Conservation (phyloP, 1,140 invertebrate genomes). For the Pectinophora gossypiella region DNA sequence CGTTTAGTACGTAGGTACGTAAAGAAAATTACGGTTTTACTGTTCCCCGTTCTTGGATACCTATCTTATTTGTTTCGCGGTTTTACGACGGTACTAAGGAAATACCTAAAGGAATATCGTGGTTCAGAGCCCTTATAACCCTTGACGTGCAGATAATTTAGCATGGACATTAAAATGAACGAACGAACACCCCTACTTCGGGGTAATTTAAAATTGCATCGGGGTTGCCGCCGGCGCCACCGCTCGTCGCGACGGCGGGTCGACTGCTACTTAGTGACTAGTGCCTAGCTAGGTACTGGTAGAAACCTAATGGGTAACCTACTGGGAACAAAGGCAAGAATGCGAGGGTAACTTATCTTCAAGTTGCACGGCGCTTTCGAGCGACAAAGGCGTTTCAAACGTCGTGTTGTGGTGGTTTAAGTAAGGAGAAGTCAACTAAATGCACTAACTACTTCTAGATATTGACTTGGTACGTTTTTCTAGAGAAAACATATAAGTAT, state of each 20-base stretch:
- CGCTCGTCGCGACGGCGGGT: constrained; percentile 24
- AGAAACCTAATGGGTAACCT: background rate
- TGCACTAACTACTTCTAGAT: no score
- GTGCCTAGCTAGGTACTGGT: background rate
- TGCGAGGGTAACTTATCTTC: background rate
- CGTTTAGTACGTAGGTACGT: no score
- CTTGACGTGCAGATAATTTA: background rate
- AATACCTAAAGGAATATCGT: background rate
- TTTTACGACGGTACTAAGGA: no score
- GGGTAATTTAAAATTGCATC: constrained; percentile 59
- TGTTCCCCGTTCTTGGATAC: no score
- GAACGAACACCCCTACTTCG: constrained; percentile 34
- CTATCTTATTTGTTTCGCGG: no score
- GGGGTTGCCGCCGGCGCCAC: constrained; percentile 32
- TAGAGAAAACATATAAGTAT: no score
- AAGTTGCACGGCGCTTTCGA: background rate
- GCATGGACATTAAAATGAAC: constrained; percentile 18
- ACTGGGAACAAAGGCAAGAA: background rate
- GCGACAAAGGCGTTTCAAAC: background rate
- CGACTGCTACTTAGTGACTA: background rate
- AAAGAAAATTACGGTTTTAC: no score
- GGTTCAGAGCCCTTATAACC: background rate
- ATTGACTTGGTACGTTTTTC: no score
- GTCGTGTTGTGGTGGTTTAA: background rate
- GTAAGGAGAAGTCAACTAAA: no score